Base-by-base conservation (phyloP, 2,888 invertebrate species). In the Nematopogon swammerdamellus region DNA sequence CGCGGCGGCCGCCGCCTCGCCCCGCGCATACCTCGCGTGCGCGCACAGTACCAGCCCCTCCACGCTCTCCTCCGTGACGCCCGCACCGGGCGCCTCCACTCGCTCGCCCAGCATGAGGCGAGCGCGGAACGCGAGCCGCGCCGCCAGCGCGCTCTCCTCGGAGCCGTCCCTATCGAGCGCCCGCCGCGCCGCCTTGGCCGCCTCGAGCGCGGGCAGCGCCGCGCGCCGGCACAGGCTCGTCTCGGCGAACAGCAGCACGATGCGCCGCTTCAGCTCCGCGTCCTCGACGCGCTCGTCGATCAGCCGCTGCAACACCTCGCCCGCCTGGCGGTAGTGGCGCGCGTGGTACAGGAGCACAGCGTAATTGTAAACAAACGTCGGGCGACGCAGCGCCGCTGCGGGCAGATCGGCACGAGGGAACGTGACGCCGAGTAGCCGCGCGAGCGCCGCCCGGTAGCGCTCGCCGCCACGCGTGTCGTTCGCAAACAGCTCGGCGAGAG, bases 401-500 rank as follows among this genome's bases (percentile, higher is more conserved):
- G 18, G 18, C 17, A 47, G 45, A 1, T 68, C 59, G 50, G 77
- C 63, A 18, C 77, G 73, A 2, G 75, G 73, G 53, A 76, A 77
- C 44, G 60, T 63, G 19, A 84, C 77, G 2, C 82, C 82, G 49
- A 84, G 83, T 45, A 89, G 73, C 18, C 84, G 77, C 29, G 82
- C 81, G 18, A 93, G 71, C 48, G 82, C 82, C 59, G 86, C 87
- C 53, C 87, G 83, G 59, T 93, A 87, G 49, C 84, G 80, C 49
- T 89, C 88, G 14, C 88, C 85, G 59, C 89, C 88, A 57, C 85
- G 88, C 60, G 89, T 82, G 46, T 87, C 88, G 50, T 82, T 83
- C 54, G 85, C 85, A 66, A 88, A 91, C 68, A 90, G 94, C 62
- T 93, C 91, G 0, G 86, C 87, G 0, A 96, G 86, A 19, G 89